A percentile compares a stretch with the other conserved stretches of the same genome.
Evolutionary conservation across 2,797 vertebrate genomes (phyloP).

Genomic region (Sebastiscus albofasciatus): DNA sequence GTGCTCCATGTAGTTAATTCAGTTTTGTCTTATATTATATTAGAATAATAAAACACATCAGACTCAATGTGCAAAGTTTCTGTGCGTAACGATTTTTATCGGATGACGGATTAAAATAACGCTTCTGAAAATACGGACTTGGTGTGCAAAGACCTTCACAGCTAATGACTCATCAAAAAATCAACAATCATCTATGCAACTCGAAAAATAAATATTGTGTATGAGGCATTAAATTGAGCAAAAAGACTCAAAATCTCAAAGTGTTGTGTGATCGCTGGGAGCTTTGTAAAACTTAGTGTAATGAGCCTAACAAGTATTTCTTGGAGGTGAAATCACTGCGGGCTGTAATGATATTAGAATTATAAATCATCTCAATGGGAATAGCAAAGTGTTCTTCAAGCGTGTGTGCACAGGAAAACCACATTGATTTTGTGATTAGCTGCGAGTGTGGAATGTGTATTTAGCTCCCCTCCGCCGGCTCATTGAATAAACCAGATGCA

Average conservation of each 20-base stretch:
- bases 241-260: neutral
- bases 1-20: no score
- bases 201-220: conserved; percentile 11
- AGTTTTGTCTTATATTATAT: no score
- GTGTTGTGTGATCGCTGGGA: conserved; percentile 18
- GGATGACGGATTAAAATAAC: no score
- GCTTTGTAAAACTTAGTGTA: conserved; percentile 39
- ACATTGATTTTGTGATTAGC: conserved; percentile 61
- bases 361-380: conserved; percentile 49
- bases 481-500: conserved; percentile 43
- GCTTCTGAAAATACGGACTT: no score
- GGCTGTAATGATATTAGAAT: conserved; percentile 42
- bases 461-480: conserved; percentile 29
- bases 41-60: no score
- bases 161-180: neutral
- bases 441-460: conserved; percentile 25
- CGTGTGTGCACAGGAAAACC: conserved; percentile 35
- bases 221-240: neutral
- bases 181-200: conserved; percentile 5
- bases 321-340: conserved; percentile 46
- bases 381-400: conserved; percentile 38
- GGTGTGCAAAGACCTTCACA: no score
- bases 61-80: no score
- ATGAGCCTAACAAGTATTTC: conserved; percentile 40
- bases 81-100: no score